Conservation (phyloP, 2,888 invertebrate species). For the Phanerotoma sp. region DNA sequence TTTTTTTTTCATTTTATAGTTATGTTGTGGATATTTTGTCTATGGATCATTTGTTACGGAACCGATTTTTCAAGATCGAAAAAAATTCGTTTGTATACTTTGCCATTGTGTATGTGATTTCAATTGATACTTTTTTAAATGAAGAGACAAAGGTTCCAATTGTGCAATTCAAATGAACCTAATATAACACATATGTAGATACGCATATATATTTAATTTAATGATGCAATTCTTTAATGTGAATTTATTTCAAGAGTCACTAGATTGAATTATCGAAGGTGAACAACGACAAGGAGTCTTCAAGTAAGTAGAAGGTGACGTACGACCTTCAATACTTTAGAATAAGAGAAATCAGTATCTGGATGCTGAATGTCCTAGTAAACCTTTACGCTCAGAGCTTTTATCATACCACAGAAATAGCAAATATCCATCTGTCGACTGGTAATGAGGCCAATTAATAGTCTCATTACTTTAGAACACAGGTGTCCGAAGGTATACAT, state of each 20-base stretch:
- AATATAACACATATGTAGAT: neutral
- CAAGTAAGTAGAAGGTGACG: constrained; percentile 5
- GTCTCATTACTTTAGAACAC: neutral
- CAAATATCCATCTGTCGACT: constrained; percentile 4
- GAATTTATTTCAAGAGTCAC: neutral
- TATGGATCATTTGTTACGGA: too few species aligned
- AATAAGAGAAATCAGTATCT: constrained; percentile 9
- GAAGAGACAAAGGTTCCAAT: neutral
- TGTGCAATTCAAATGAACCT: too few species aligned
- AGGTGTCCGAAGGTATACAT: neutral
- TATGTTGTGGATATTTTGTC: too few species aligned
- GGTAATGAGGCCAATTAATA: constrained; percentile 3
- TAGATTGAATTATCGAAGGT: too few species aligned
- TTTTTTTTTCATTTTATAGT: too few species aligned
- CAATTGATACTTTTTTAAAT: neutral
- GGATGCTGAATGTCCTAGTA: constrained; percentile 6
- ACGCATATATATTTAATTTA: neutral
- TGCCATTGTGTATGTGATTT: too few species aligned
- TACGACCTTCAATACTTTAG: constrained; percentile 6
- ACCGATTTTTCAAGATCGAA: too few species aligned
- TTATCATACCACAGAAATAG: neutral
- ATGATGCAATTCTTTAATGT: neutral
- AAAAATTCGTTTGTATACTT: too few species aligned
- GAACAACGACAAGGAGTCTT: neutral
- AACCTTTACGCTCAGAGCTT: neutral